Evolutionary conservation across 2,113 vertebrate genomes (phyloP).

Genomic region (Carassius auratus): DNA sequence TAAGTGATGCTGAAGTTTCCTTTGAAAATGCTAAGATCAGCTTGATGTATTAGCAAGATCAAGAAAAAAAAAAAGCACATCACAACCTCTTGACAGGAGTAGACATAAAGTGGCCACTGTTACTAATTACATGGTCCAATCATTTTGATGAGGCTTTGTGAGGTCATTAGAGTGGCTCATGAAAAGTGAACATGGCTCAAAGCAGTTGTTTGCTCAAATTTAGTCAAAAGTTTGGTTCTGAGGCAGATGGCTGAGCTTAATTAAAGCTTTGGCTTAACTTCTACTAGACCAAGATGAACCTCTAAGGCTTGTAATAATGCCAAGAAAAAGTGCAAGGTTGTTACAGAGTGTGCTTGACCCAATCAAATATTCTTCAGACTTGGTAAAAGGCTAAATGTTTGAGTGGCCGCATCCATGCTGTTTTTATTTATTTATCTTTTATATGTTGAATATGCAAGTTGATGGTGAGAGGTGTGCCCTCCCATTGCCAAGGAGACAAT

Average conservation of each 20-base stretch:
- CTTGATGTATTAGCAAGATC: not conserved
- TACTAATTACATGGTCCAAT: slow-evolving; percentile 3
- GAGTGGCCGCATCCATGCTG: slow-evolving; percentile 3
- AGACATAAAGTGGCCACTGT: not conserved
- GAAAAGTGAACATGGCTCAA: not conserved
- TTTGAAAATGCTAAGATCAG: not conserved
- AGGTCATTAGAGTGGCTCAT: not conserved
- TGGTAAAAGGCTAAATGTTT: slow-evolving; percentile 33
- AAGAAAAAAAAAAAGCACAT: not conserved
- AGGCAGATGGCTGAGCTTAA: slow-evolving; percentile 49
- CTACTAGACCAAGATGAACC: slow-evolving; percentile 15
- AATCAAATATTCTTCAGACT: not conserved
- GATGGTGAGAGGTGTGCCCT: not conserved
- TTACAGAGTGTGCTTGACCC: slow-evolving; percentile 20
- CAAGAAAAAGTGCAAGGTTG: slow-evolving; percentile 47
- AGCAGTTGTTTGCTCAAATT: not conserved
- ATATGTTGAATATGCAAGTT: slow-evolving; percentile 38
- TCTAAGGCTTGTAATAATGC: slow-evolving; percentile 9
- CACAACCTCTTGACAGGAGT: not conserved
- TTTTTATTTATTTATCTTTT: not conserved
- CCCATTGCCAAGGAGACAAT: slow-evolving; percentile 23
- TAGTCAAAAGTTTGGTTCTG: not conserved
- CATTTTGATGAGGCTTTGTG: not conserved
- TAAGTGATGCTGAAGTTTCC: not conserved
- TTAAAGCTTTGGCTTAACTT: slow-evolving; percentile 44